Base-by-base conservation (phyloP, 2,888 invertebrate genomes). In the Gnatocerus cornutus region DNA sequence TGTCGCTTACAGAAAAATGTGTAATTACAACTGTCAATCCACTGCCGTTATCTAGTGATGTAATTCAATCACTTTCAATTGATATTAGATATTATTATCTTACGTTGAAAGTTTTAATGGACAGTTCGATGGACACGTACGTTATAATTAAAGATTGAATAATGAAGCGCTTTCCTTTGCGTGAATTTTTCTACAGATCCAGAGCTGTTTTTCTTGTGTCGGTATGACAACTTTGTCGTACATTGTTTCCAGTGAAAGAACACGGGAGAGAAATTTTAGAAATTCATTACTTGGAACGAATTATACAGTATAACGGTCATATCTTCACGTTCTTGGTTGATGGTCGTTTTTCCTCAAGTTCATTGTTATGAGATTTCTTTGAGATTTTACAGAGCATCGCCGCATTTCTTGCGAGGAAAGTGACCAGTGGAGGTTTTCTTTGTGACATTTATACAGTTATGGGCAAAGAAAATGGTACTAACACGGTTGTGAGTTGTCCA, bases 301-400 rank as follows among this genome's bases (percentile, higher is more conserved):
- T 33, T 33, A 33, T 33, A 33, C 33, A 33, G 33, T 33, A 33
- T 33, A 33, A 33, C 33, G 33, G 33, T 33, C 33, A 33, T 33
- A 33, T 33, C 33, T 33, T 33, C 33, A 33, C 33, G 33, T 33
- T 33, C 33, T 7, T 6, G 9, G 7, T n/a, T 7, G 33, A 33
- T 33, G 33, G 33, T 33, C 33, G 7, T 33, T 33, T 33, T 33
- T 33, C 33, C 33, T n/a, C 7, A 1, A 6, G 33, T 33, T 33
- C 33, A 33, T 33, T 33, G 33, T 33, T 33, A 7, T n/a, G 33
- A 33, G 33, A 33, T 33, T 33, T 33, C 33, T 33, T 33, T 33
- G n/a, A 7, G 33, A 33, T 33, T 33, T 33, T 33, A 33, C 33
- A 21, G 21, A 21, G 21, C 21, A 21, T 21, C 21, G 29, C 7